A percentile compares a stretch with the other conserved stretches of the same genome.
Evolutionary conservation across 2,797 vertebrate species (phyloP).

Genomic region (Micropoecilia bifurca): DNA sequence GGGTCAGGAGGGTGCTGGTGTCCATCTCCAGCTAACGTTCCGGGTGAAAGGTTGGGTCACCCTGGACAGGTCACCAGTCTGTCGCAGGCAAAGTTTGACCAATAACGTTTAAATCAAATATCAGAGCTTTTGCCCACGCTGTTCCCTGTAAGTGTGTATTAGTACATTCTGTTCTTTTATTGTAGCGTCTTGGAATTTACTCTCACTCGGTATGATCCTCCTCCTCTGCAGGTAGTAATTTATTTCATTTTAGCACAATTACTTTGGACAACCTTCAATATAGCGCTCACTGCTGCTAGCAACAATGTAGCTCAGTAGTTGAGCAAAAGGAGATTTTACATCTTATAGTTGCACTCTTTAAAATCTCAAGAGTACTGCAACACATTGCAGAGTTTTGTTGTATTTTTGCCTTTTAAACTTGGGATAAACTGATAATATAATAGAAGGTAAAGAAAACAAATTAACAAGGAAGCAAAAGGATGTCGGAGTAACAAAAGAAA

Average conservation of each 20-base stretch:
- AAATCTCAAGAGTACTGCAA: not conserved
- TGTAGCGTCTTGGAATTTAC: constrained; percentile 10
- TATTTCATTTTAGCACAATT: constrained; percentile 11
- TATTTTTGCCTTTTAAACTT: not conserved
- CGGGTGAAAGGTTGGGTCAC: no score
- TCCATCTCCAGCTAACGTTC: no score
- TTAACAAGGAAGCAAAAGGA: not conserved
- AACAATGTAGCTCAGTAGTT: not conserved
- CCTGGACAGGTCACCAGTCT: no score
- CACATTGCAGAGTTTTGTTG: not conserved
- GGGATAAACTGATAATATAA: not conserved
- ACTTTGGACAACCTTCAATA: constrained; percentile 15
- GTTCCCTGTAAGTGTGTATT: constrained; percentile 6
- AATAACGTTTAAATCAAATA: constrained; percentile 10
- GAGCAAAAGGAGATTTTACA: constrained; percentile 4
- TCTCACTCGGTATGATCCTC: not conserved
- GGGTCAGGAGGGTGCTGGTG: no score
- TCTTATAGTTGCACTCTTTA: constrained; percentile 5
- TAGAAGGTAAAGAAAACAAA: not conserved
- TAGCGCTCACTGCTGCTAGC: constrained; percentile 9
- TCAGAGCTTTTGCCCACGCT: not conserved
- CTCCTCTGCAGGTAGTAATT: constrained; percentile 18
- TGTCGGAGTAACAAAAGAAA: not conserved
- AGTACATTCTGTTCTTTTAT: constrained; percentile 12
- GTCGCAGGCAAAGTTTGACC: not conserved